Evolutionary conservation across 2,797 vertebrate species (phyloP).

Genomic region (Oryzias dopingdopingensis): DNA sequence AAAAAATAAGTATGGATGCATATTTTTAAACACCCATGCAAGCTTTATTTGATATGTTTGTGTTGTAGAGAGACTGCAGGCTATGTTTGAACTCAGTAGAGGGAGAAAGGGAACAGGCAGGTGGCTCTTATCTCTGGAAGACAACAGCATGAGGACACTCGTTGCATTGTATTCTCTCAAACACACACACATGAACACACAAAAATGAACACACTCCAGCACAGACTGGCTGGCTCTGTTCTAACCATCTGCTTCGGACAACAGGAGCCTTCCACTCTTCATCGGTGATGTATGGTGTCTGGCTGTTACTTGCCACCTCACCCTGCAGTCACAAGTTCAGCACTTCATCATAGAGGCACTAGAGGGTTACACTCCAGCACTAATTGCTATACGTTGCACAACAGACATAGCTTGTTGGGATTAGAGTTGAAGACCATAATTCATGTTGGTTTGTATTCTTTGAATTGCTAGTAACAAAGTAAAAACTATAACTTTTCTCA

Average conservation of each 20-base stretch:
- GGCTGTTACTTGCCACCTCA: conserved; percentile 54
- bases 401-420: conserved; percentile 9
- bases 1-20: background rate
- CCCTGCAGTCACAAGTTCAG: conserved; percentile 55
- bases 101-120: conserved; percentile 67
- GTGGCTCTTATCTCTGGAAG: conserved; percentile 79
- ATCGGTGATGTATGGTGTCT: conserved; percentile 57
- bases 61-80: conserved; percentile 3
- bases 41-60: conserved; percentile 2
- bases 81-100: conserved; percentile 36
- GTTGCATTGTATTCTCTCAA: conserved; percentile 74
- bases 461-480: background rate
- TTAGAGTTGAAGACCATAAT: background rate
- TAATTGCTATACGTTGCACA: conserved; percentile 18
- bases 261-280: conserved; percentile 52
- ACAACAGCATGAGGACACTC: conserved; percentile 68
- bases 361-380: conserved; percentile 31
- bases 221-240: conserved; percentile 34
- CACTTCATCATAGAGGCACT: conserved; percentile 47
- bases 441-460: background rate
- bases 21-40: background rate
- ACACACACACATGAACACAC: conserved; percentile 13
- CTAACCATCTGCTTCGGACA: conserved; percentile 54
- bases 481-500: background rate
- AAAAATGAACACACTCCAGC: conserved; percentile 12